A percentile compares a stretch with the other conserved stretches of the same genome.
Evolutionary conservation across 2,113 vertebrate genomes (phyloP).

Genomic region (Gallinago paraguaiae): DNA sequence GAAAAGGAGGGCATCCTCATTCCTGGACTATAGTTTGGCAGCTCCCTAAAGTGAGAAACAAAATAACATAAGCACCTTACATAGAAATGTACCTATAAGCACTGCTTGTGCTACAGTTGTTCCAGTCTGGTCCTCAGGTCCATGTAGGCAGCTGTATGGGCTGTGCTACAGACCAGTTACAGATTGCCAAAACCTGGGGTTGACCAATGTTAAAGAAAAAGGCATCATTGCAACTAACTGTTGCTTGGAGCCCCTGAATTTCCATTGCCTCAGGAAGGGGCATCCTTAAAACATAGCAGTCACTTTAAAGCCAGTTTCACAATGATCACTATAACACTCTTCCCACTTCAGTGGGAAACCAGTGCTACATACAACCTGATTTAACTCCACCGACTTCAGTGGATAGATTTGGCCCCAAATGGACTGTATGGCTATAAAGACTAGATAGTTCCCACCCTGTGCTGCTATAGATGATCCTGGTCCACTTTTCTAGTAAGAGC

Average conservation of each 20-base stretch:
- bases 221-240: neutral
- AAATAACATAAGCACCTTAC: constrained; percentile 1
- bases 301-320: neutral
- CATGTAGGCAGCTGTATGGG: neutral
- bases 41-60: neutral
- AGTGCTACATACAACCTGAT: neutral
- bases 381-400: neutral
- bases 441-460: neutral
- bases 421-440: neutral
- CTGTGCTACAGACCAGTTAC: neutral
- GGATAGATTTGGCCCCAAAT: neutral
- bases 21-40: constrained; percentile 15
- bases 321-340: neutral
- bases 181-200: neutral
- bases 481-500: neutral
- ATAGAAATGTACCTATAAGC: neutral
- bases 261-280: neutral
- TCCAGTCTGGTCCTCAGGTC: neutral
- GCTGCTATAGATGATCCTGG: neutral
- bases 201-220: neutral
- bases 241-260: neutral
- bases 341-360: neutral
- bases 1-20: neutral
- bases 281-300: neutral
- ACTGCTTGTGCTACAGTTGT: neutral